Evolutionary conservation across 2,113 vertebrate species (phyloP), one percentile per base, ranked within the genome.

Genomic region (Pedionomus torquatus): DNA sequence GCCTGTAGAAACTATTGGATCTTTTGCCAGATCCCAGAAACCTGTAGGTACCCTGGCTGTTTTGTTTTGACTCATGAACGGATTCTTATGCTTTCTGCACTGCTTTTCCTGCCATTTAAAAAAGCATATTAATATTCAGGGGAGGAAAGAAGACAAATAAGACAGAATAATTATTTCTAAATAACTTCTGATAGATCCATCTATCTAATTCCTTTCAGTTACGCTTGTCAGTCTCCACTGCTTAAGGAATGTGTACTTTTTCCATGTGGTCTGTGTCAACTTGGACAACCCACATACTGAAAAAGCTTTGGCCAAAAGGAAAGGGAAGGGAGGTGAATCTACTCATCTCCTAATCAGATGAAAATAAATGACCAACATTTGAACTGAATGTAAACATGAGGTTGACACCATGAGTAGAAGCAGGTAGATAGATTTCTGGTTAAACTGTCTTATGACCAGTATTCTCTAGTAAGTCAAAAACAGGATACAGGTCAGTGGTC

Each of bases 1-100:
- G 26, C 35, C 35, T 49, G 48, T 23, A 84, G 61, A 87, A 91
- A 65, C 20, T 64, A 65, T 92, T 85, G 70, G 48, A 91, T 94
- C 39, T 90, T 88, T 90, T 94, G 79, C 92, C 92, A 94, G 70
- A 69, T 41, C 16, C 79, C 66, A 89, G 61, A 89, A 95, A 97
- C 35, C 48, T 90, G 69, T 71, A 87, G 74, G 48, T 85, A 82
- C 4, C 23, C 43, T 68, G 25, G 10, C 6, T 75, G 37, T 33
- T 83, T 70, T 84, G 20, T 91, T 95, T 78, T 75, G 77, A 74
- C 1, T 9, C 1, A 2, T 44, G 26, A 23, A 74, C 48, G 68
- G 44, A 72, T 85, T 87, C 48, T 96, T 87, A 63, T 7, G 9
- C 23, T 68, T 91, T 84, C 74, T 85, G 21, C 31, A 9, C 37